Base-by-base conservation (phyloP, 2,888 invertebrate species). In the Corythucha ciliata region DNA sequence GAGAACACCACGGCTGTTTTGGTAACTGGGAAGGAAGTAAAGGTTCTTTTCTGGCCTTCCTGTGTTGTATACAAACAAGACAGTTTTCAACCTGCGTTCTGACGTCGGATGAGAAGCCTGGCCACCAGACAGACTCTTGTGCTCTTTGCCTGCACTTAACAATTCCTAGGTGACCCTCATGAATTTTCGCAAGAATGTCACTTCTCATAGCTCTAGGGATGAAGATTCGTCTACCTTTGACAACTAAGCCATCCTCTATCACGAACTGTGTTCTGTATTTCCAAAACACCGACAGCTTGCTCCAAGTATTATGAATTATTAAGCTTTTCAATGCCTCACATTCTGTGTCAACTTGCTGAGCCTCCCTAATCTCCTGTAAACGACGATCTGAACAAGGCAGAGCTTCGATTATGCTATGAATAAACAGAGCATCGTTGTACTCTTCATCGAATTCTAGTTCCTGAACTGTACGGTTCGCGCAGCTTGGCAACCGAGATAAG, bases 111-210 rank as follows among this genome's bases (percentile, higher is more conserved):
- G 40, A 4, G 21, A 21, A 40, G 8, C 40, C 40, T 6, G 40
- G 22, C 40, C 40, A 40, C 40, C 40, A 40, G 21, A 21, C 20
- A 8, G 40, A 40, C 24, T 40, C 40, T 21, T 40, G 40, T 2
- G 40, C 40, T 3, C 40, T 2, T 3, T 25, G 4, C 24, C 21
- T 12, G 24, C 40, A 40, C 14, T 40, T 40, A 3, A 20, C 21
- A 8, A 40, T 22, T 4, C 20, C 20, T 25, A 40, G 10, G 14
- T 22, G 21, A n/a, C 40, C 40, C 24, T 40, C 40, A 14, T 40
- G 22, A 2, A 40, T 2, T 40, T 40, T 40, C 2, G 10, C n/a
- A 14, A 40, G 24, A 20, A 40, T 40, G 4, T 40, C 14, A 12
- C 24, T 40, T n/a, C 22, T 40, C 40, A 22, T 16, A 8, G 6